These are phyloP conservation scores for Spatulosminthurus flaviceps DNA, from an alignment of 2,888 invertebrate genomes.

Conservation along the genomic window DNA sequence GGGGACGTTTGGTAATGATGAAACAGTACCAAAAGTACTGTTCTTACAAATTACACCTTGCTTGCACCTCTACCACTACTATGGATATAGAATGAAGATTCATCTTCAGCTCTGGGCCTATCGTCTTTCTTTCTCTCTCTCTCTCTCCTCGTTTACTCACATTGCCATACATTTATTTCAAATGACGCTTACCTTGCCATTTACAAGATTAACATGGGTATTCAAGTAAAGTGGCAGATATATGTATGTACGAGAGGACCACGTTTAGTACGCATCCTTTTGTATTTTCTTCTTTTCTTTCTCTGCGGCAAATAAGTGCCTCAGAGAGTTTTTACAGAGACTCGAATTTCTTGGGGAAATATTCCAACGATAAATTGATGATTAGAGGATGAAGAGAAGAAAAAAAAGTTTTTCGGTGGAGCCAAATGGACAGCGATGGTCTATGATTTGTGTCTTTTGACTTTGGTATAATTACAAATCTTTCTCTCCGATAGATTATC, in stretches of 20 bases:
- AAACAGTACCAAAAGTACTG: constrained; percentile 32
- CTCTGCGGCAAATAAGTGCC: neutral
- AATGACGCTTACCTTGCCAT: constrained; percentile 36
- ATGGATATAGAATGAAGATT: neutral
- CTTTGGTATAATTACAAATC: constrained; percentile 36
- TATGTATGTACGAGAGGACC: neutral
- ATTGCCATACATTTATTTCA: constrained; percentile 27
- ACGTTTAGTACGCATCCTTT: neutral
- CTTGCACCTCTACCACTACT: constrained; percentile 5
- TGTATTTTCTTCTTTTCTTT: neutral
- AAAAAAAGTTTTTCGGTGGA: constrained; percentile 31
- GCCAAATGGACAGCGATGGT: constrained; percentile 33
- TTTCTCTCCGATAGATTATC: constrained; percentile 38
- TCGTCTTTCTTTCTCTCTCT: no score
- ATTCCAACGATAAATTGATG: constrained; percentile 21
- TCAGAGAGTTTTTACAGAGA: neutral
- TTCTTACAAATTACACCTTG: constrained; percentile 28
- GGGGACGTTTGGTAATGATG: constrained; percentile 37
- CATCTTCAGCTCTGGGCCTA: constrained; percentile 21
- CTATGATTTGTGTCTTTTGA: constrained; percentile 28
- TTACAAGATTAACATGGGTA: constrained; percentile 33
- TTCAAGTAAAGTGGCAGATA: constrained; percentile 33
- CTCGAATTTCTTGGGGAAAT: constrained; percentile 10
- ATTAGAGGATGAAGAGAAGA: constrained; percentile 10
- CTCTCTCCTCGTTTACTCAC: neutral